Conservation (phyloP, 2,888 invertebrate species). For the Tipula helvola region DNA sequence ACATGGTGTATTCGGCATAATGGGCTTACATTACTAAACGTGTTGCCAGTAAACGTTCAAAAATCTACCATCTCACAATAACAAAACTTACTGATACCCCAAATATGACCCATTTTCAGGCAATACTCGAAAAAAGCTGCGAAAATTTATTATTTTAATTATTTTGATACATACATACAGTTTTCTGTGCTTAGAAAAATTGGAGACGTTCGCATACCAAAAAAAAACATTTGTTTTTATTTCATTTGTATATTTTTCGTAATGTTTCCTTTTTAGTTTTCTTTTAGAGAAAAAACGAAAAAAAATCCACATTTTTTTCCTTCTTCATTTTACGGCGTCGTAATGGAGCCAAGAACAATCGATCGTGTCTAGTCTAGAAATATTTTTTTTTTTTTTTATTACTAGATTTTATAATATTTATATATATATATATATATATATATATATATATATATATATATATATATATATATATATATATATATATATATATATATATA, state of each 20-base stretch:
- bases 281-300: neutral
- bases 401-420: neutral
- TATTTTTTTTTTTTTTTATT: neutral
- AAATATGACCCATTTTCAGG: too few species aligned
- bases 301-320: neutral
- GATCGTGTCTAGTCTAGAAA: conserved; percentile 20
- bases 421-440: conserved; percentile 6
- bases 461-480: neutral
- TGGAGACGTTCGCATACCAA: neutral
- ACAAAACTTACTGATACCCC: too few species aligned
- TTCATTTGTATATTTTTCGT: conserved; percentile 4
- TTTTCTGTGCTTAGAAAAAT: neutral
- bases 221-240: neutral
- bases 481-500: conserved; percentile 4
- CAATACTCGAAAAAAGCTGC: too few species aligned
- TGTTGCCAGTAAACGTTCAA: too few species aligned
- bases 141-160: too few species aligned
- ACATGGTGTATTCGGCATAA: neutral
- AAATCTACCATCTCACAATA: too few species aligned
- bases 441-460: neutral
- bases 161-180: neutral
- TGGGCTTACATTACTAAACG: too few species aligned
- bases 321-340: conserved; percentile 17
- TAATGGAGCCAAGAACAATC: conserved; percentile 20
- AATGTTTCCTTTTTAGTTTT: neutral